These are phyloP conservation scores for Bombus pyrosoma DNA, from an alignment of 1,140 invertebrate genomes.

Conservation along the genomic window DNA sequence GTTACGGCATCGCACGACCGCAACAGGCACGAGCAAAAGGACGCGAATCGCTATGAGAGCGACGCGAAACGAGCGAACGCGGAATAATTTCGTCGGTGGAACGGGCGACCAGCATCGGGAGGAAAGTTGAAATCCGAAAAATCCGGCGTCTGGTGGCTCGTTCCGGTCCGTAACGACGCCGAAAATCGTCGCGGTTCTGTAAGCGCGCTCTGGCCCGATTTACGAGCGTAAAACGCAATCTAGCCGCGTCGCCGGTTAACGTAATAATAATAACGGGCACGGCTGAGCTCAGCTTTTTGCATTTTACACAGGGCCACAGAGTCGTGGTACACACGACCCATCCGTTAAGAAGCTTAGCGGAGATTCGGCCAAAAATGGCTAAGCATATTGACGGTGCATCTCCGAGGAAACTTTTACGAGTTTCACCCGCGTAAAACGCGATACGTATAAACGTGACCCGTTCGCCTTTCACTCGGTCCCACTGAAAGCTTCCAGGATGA, in stretches of 20 bases:
- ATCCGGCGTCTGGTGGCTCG: constrained; percentile 10
- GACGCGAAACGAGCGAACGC: not conserved
- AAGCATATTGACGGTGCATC: constrained; percentile 59
- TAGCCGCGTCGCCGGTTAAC: constrained; percentile 17
- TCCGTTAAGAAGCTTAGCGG: constrained; percentile 42
- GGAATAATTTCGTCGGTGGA: constrained; percentile 8
- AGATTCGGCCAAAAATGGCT: constrained; percentile 54
- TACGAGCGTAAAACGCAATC: constrained; percentile 30
- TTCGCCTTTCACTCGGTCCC: not conserved
- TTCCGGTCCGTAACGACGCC: not conserved
- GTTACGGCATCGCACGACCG: not conserved
- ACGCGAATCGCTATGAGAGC: not conserved
- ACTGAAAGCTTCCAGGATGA: constrained; percentile 15
- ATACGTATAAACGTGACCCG: constrained; percentile 10
- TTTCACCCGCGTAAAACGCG: constrained; percentile 50
- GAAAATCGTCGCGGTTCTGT: constrained; percentile 23
- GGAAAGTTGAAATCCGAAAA: constrained; percentile 24
- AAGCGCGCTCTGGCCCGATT: constrained; percentile 13
- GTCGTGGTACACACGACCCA: not conserved
- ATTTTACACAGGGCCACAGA: constrained; percentile 34
- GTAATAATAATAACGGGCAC: constrained; percentile 40
- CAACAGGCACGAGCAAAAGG: not conserved
- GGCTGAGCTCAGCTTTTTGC: constrained; percentile 38
- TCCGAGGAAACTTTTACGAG: constrained; percentile 53
- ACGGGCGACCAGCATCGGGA: not conserved